phyloP scores from a whole-genome alignment of 2,888 invertebrate genomes.

The Platynereis dumerilii region DNA sequence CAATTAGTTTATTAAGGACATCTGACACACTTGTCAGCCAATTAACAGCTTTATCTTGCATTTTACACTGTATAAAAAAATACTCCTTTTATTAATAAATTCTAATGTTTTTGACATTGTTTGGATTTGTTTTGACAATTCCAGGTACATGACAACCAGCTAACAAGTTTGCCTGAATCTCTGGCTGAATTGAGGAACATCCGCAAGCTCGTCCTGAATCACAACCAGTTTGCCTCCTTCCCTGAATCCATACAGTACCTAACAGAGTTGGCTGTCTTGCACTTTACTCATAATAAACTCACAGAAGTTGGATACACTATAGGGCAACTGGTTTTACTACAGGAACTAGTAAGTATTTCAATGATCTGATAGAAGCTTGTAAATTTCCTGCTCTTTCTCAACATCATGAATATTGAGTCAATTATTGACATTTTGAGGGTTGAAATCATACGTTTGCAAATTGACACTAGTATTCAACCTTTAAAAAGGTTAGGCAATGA shows the following conservation, averaged over 20 bases:
- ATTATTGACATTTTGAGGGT: no score
- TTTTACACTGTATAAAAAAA: no score
- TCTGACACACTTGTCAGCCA: no score
- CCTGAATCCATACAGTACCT: slow-evolving; percentile 76
- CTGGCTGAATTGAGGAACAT: slow-evolving; percentile 74
- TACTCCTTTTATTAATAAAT: no score
- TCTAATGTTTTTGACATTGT: no score
- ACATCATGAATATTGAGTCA: not conserved
- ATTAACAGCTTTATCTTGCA: no score
- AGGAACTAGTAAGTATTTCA: slow-evolving; percentile 70
- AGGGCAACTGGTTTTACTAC: slow-evolving; percentile 81
- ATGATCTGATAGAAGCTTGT: not conserved
- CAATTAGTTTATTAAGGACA: no score
- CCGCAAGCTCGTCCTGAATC: slow-evolving; percentile 55
- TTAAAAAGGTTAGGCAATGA: no score
- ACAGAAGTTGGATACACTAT: slow-evolving; percentile 74
- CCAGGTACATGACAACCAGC: slow-evolving; percentile 84
- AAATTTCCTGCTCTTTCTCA: not conserved
- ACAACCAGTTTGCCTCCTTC: slow-evolving; percentile 71
- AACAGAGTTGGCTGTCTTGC: slow-evolving; percentile 74
- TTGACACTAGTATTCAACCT: no score
- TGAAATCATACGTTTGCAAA: no score
- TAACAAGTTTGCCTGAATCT: slow-evolving; percentile 76
- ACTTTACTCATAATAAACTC: slow-evolving; percentile 78
- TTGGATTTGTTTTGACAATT: no score